A percentile compares a stretch with the other conserved stretches of the same genome.
Evolutionary conservation across 2,113 vertebrate species (phyloP).

Genomic region (Tauraco erythrolophus): DNA sequence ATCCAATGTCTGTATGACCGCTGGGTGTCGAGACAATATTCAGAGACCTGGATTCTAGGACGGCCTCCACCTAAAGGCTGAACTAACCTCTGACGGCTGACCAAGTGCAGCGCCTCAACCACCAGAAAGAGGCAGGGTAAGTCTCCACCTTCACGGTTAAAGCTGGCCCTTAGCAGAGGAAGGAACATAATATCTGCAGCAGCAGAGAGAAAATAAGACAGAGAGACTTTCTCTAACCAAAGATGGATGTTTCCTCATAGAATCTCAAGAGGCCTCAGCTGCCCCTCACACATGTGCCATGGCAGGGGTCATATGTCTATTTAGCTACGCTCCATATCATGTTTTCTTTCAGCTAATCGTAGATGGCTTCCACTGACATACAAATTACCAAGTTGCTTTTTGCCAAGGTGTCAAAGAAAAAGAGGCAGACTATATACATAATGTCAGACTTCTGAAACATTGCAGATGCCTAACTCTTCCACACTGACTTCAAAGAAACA

Average conservation of each 20-base stretch:
- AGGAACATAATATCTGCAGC: not conserved
- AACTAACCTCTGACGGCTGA: not conserved
- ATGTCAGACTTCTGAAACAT: not conserved
- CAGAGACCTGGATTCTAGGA: not conserved
- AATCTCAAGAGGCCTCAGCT: not conserved
- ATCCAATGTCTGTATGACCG: not conserved
- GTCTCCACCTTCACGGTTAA: not conserved
- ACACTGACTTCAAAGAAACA: not conserved
- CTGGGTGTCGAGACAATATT: not conserved
- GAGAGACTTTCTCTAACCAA: not conserved
- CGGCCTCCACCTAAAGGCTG: not conserved
- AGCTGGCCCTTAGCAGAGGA: not conserved
- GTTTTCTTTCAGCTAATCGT: not conserved
- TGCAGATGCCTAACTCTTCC: not conserved
- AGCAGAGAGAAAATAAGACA: not conserved
- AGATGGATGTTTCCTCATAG: not conserved
- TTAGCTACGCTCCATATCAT: not conserved
- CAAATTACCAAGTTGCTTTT: not conserved
- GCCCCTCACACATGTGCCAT: not conserved
- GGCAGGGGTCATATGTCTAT: not conserved
- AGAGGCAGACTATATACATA: not conserved
- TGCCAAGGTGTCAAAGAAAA: not conserved
- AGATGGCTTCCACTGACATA: not conserved
- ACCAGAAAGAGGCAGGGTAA: not conserved
- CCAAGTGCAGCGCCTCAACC: not conserved